A percentile compares a stretch with the other conserved stretches of the same genome.
Conservation (phyloP, 1,140 invertebrate genomes). For the Trichonephila clavata region DNA sequence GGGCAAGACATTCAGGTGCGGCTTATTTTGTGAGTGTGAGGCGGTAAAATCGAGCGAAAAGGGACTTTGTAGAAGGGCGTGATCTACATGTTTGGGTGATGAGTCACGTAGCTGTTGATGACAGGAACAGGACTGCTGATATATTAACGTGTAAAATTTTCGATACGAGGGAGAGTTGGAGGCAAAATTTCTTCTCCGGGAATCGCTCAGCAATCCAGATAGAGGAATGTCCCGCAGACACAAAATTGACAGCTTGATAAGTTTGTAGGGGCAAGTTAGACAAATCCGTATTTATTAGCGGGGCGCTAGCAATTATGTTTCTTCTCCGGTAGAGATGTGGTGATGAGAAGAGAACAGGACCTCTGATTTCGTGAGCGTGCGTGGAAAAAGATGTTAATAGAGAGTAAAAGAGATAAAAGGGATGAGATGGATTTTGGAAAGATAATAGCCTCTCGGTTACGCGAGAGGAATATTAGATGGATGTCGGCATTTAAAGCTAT, state of each 20-base stretch:
- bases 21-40: constrained; percentile 23
- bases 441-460: background rate
- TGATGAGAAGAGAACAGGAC: too few species aligned
- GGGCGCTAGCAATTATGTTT: background rate
- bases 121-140: constrained; percentile 5
- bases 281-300: background rate
- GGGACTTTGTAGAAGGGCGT: background rate
- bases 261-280: background rate
- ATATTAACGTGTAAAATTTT: constrained; percentile 28
- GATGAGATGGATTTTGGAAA: background rate
- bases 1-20: constrained; percentile 10
- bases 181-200: background rate
- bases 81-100: constrained; percentile 17
- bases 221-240: background rate
- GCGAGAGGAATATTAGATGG: background rate
- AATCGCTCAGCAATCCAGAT: background rate
- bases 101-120: background rate
- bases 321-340: background rate
- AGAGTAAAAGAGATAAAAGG: background rate
- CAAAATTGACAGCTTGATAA: constrained; percentile 38
- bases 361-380: background rate
- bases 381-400: background rate
- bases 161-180: background rate
- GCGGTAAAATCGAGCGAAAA: constrained; percentile 24
- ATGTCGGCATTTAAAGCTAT: background rate